phyloP scores from a whole-genome alignment of 2,888 invertebrate species.

The Vesta saturnalis region DNA sequence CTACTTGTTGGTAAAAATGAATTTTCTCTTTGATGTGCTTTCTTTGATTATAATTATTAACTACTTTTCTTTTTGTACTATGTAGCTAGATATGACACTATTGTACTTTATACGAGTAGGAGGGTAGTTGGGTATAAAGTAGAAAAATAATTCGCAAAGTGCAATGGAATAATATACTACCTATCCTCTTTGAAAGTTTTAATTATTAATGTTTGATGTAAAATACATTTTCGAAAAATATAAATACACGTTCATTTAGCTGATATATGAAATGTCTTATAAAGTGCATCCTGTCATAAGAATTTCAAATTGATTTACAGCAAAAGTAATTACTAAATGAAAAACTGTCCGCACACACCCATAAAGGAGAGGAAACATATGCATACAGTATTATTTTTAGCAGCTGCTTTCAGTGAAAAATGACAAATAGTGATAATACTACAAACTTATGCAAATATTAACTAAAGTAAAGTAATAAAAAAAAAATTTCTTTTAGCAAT shows the following conservation, averaged over 20 bases:
- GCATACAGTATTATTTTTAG: constrained; percentile 12
- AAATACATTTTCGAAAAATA: too few relatives aligned
- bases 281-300: constrained; percentile 8
- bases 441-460: too few relatives aligned
- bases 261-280: not conserved
- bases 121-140: too few relatives aligned
- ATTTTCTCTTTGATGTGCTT: not conserved
- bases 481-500: not conserved
- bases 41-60: not conserved
- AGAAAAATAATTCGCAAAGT: not conserved
- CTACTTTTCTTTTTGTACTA: not conserved
- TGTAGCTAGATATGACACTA: too few relatives aligned
- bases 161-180: too few relatives aligned
- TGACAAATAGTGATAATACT: constrained; percentile 4
- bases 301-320: constrained; percentile 14
- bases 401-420: constrained; percentile 6
- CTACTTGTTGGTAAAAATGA: not conserved
- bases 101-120: too few relatives aligned
- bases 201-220: not conserved
- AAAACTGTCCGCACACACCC: constrained; percentile 9
- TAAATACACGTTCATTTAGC: not conserved
- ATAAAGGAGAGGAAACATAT: constrained; percentile 11
- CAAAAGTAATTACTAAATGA: constrained; percentile 13
- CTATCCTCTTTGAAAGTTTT: not conserved
- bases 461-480: too few relatives aligned